A percentile compares a stretch with the other conserved stretches of the same genome.
Evolutionary conservation across 1,140 invertebrate species (phyloP).

Genomic region (Penaeus indicus): DNA sequence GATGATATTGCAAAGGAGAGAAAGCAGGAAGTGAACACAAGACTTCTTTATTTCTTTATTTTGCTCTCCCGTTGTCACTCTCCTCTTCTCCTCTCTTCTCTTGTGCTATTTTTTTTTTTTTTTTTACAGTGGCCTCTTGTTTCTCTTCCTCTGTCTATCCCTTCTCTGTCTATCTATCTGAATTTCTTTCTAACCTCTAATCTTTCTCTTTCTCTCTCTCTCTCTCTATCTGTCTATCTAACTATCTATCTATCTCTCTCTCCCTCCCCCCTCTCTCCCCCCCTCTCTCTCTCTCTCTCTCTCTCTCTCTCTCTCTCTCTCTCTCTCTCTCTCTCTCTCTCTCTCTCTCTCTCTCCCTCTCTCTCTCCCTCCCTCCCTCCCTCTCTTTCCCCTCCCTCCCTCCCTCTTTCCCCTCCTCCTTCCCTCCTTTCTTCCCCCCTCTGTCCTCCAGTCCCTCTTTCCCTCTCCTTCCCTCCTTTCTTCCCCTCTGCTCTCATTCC

Average conservation of each 20-base stretch:
- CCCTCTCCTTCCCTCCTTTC: neutral
- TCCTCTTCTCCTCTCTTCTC: neutral
- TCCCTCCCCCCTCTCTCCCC: neutral
- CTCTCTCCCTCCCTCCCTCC: neutral
- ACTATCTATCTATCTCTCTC: neutral
- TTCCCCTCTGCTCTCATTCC: neutral
- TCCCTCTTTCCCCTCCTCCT: neutral
- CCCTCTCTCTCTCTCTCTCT: neutral
- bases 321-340: neutral
- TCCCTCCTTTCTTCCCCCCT: neutral
- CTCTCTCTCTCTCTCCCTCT: neutral
- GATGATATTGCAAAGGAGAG: too few species aligned
- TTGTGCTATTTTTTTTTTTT: neutral
- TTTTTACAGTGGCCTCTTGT: neutral
- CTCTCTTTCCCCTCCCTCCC: neutral
- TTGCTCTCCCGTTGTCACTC: constrained; percentile 19
- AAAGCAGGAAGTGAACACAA: too few species aligned
- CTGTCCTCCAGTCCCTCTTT: neutral
- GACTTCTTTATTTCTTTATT: neutral
- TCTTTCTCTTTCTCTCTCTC: neutral
- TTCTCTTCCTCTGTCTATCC: neutral
- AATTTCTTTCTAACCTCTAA: neutral
- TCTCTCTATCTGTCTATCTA: neutral
- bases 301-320: neutral
- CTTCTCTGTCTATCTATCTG: neutral